Conservation (phyloP, 2,113 vertebrate species). For the Sterna hirundo region DNA sequence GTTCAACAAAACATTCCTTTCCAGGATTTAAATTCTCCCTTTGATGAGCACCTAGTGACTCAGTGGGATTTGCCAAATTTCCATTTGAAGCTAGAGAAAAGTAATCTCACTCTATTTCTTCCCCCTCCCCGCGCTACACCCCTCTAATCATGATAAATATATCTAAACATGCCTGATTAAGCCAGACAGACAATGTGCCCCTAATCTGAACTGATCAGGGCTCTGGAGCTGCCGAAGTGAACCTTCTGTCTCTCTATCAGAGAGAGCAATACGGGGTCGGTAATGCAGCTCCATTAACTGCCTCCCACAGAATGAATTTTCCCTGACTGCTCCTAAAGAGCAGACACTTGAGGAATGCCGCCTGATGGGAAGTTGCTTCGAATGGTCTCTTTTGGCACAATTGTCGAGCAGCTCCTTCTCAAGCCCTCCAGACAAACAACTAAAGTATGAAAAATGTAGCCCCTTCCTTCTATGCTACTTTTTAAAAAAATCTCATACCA, state of each 20-base stretch:
- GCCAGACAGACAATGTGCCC: constrained; percentile 66
- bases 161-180: constrained; percentile 74
- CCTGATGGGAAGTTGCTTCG: constrained; percentile 38
- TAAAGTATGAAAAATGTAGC: constrained; percentile 38
- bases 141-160: constrained; percentile 69
- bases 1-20: constrained; percentile 2
- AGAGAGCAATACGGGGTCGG: constrained; percentile 46
- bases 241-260: constrained; percentile 71
- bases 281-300: constrained; percentile 64
- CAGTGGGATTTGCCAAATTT: neutral
- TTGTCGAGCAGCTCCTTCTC: neutral
- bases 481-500: constrained; percentile 31
- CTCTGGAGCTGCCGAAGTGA: constrained; percentile 57
- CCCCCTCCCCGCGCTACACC: neutral
- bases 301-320: constrained; percentile 65
- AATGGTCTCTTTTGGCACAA: neutral
- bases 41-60: constrained; percentile 30
- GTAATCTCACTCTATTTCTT: constrained; percentile 22
- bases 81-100: constrained; percentile 9
- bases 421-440: constrained; percentile 26
- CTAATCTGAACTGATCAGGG: constrained; percentile 73
- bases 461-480: constrained; percentile 56
- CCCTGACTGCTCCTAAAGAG: constrained; percentile 48
- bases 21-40: constrained; percentile 34
- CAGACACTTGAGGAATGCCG: constrained; percentile 56